A percentile compares a stretch with the other conserved stretches of the same genome.
Evolutionary conservation across 2,888 invertebrate genomes (phyloP).

Genomic region (Platycnemis pennipes): DNA sequence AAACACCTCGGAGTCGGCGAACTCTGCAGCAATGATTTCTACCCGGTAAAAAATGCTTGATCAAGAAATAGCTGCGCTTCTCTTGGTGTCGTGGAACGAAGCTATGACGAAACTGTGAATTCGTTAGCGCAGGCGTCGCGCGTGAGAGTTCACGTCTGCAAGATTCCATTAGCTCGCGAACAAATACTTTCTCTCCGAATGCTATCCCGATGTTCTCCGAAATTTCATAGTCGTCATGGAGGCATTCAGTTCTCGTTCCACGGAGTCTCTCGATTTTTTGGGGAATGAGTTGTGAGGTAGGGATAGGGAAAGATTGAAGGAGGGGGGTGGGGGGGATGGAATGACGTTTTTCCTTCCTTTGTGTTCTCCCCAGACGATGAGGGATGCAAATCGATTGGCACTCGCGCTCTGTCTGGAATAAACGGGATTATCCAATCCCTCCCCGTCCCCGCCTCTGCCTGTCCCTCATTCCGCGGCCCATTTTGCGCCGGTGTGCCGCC

Average conservation of each 20-base stretch:
- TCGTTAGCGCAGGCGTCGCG: not conserved
- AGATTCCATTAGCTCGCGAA: not conserved
- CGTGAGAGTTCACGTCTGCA: not conserved
- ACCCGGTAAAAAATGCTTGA: not conserved
- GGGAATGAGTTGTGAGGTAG: not conserved
- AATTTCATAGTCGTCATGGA: not conserved
- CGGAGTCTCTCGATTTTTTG: not conserved
- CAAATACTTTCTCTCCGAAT: not conserved
- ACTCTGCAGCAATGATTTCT: not conserved
- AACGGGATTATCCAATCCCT: constrained; percentile 63
- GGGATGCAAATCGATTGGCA: constrained; percentile 67
- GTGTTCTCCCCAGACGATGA: constrained; percentile 62
- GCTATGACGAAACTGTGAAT: not conserved
- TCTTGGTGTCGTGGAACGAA: not conserved
- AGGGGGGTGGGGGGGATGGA: not conserved
- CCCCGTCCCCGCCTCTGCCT: not conserved
- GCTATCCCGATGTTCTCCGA: not conserved
- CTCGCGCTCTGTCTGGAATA: constrained; percentile 64
- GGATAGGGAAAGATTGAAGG: not conserved
- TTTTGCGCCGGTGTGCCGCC: not conserved
- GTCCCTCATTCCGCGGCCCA: not conserved
- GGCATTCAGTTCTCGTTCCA: not conserved
- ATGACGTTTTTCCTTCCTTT: constrained; percentile 58
- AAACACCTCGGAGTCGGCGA: no score
- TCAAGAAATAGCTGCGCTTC: not conserved